Base-by-base conservation (phyloP, 53 echinoderm and acorn worm species). In the Stichopus horrens region DNA sequence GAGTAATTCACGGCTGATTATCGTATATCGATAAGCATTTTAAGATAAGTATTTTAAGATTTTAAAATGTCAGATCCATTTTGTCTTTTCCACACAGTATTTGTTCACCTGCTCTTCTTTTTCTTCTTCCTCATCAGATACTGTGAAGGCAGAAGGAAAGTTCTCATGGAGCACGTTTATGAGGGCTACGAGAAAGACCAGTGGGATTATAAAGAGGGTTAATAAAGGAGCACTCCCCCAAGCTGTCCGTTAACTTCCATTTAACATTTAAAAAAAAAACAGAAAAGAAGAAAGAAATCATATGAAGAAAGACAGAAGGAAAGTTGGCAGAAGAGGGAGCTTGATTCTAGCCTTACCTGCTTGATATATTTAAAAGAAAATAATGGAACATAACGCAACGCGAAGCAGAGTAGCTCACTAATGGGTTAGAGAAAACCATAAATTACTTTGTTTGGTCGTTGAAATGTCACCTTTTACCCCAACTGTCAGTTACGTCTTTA, bases 141-240 rank as follows among this genome's bases (percentile, higher is more conserved):
- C 92, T 98, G 98, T 75, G 98, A 98, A 88, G 94, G 98, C 81
- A 91, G 98, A 68, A 89, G 97, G 54, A 98, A 98, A 68, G 98
- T 98, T 57, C 87, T 94, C 87, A 88, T 98, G 93, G 98, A 94
- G 76, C 98, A 98, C 76, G 98, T 98, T 76, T 94, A 98, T 68
- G 98, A 98, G 88, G 98, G 98, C 10, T 98, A 98, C 55, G 98
- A 98, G 82, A 98, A 94, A 83, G 98, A 98, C 82, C 92, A 89
- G 76, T 98, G 98, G 98, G 97, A 94, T 59, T 97, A 98, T 83
- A 90, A 89, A 58, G 95, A 98, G 53, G 88, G 85, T 14, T 84
- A 84, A 22, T 20, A 6, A 84, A 22, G 52, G n/a, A 76, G 77
- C 18, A 16, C 71, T 71, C 71, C 6, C 63, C 19, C 71, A 37